Evolutionary conservation across 2,113 vertebrate species (phyloP).

Genomic region (Papio anubis): DNA sequence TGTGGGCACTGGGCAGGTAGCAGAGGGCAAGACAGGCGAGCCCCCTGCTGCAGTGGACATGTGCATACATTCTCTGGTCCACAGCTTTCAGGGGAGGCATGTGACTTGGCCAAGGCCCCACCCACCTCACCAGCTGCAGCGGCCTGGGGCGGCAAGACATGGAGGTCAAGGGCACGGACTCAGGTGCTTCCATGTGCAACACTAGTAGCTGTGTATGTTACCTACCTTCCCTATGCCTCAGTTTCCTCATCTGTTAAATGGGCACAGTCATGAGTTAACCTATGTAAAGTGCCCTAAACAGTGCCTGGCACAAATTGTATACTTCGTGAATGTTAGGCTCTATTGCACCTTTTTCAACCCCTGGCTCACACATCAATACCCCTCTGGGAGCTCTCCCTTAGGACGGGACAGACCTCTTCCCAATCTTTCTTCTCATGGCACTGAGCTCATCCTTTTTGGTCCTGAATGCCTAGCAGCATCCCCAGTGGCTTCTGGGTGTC

Average conservation of each 20-base stretch:
- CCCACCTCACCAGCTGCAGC: background rate
- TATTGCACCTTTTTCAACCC: rapidly evolving
- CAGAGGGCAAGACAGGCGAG: background rate
- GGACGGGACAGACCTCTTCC: background rate
- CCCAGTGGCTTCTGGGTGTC: background rate
- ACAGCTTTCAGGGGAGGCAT: background rate
- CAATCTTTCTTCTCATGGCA: background rate
- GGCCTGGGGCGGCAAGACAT: rapidly evolving
- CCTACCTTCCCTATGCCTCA: background rate
- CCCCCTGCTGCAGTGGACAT: rapidly evolving
- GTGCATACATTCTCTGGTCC: background rate
- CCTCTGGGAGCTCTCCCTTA: too few species aligned
- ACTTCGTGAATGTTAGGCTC: rapidly evolving
- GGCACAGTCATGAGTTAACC: background rate
- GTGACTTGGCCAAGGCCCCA: background rate
- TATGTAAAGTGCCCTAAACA: background rate
- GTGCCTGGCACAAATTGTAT: rapidly evolving
- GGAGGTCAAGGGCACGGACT: background rate
- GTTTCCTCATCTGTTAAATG: background rate
- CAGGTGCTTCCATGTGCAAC: background rate
- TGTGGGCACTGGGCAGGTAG: background rate
- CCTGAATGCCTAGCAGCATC: background rate
- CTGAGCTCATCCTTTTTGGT: background rate
- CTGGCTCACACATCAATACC: rapidly evolving
- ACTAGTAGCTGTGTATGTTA: too few species aligned